Percentiles rank a stretch among this genome's conserved stretches.
Evolutionary conservation across 1,140 invertebrate genomes (phyloP).

Genomic region (Trichonephila inaurata): DNA sequence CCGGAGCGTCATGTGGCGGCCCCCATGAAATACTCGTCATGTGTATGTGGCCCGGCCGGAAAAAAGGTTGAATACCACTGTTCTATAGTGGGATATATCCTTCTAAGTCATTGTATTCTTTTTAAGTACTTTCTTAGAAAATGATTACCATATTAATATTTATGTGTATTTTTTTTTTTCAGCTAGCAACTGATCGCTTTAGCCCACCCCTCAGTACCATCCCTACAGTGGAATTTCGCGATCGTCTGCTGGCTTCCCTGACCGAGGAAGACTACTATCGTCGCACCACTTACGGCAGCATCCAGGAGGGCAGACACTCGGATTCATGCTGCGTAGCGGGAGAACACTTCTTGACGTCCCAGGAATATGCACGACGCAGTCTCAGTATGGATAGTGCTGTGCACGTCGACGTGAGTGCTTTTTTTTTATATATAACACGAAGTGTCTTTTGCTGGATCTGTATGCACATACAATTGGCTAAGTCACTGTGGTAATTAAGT

Average conservation of each 20-base stretch:
- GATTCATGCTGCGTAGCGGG: slow-evolving; percentile 53
- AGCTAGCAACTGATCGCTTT: slow-evolving; percentile 34
- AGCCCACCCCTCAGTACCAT: not conserved
- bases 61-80: too few species aligned
- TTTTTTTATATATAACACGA: not conserved
- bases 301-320: not conserved
- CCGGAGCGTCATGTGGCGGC: too few species aligned
- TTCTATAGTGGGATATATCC: too few species aligned
- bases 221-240: not conserved
- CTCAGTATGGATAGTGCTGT: slow-evolving; percentile 71
- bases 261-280: slow-evolving; percentile 32
- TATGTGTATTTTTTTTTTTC: not conserved
- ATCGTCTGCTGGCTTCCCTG: slow-evolving; percentile 9
- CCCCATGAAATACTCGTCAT: too few species aligned
- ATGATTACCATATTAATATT: not conserved
- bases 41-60: too few species aligned
- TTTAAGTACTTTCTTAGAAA: not conserved
- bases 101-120: not conserved
- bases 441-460: too few species aligned
- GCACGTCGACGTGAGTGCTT: slow-evolving; percentile 59
- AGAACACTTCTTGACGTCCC: slow-evolving; percentile 62
- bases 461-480: too few species aligned
- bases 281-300: slow-evolving; percentile 57
- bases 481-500: too few species aligned
- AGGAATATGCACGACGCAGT: slow-evolving; percentile 20